Conservation (phyloP, 2,888 invertebrate species). For the Heteropelma amictum region DNA sequence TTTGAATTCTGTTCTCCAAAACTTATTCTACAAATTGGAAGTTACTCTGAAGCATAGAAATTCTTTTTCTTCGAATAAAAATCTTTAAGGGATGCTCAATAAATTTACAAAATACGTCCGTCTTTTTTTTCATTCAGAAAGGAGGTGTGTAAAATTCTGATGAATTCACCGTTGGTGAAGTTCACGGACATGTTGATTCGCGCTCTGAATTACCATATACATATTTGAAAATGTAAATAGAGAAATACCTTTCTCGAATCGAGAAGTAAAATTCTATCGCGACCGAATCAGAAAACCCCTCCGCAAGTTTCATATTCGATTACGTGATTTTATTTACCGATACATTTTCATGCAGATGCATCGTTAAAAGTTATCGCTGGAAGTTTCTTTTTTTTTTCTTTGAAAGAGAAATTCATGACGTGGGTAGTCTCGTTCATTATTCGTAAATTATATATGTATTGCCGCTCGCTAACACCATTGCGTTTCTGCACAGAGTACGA, state of each 20-base stretch:
- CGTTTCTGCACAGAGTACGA: background rate
- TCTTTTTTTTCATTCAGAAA: too few relatives aligned
- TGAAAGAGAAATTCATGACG: background rate
- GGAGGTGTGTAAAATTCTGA: too few relatives aligned
- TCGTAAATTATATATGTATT: background rate
- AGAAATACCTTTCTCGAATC: background rate
- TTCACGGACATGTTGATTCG: too few relatives aligned
- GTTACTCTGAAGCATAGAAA: too few relatives aligned
- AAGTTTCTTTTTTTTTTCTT: background rate
- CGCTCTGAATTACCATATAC: background rate
- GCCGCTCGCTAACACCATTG: background rate
- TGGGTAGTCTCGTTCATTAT: background rate
- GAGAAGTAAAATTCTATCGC: background rate
- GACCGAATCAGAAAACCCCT: background rate
- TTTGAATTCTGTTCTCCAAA: too few relatives aligned
- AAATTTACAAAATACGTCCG: too few relatives aligned
- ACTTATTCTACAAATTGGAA: too few relatives aligned
- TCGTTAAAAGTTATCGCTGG: conserved; percentile 33
- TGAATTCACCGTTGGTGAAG: too few relatives aligned
- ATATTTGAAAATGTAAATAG: background rate
- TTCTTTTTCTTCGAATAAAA: too few relatives aligned
- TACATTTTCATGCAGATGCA: conserved; percentile 24
- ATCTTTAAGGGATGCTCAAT: too few relatives aligned
- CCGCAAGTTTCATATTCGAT: conserved; percentile 10
- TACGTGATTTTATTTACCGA: conserved; percentile 22